These are phyloP conservation scores for Drosophila azteca DNA, from an alignment of 1,140 invertebrate species.

Conservation along the genomic window DNA sequence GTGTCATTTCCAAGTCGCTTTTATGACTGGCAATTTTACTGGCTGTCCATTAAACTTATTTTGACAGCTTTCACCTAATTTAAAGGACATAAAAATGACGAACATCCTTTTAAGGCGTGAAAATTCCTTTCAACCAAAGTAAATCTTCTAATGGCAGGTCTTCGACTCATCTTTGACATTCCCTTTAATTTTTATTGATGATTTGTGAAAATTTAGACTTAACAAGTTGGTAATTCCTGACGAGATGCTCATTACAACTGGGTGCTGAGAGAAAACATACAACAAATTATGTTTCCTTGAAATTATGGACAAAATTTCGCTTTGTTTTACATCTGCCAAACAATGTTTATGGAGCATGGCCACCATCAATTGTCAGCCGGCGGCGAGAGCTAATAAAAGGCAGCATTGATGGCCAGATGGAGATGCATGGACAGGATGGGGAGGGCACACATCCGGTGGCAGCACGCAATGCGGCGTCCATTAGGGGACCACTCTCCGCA, in stretches of 20 bases:
- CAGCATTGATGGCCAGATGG: conserved; percentile 57
- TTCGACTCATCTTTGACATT: background rate
- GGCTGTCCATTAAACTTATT: conserved; percentile 22
- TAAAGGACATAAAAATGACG: conserved; percentile 31
- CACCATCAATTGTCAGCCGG: conserved; percentile 56
- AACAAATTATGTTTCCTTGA: conserved; percentile 6
- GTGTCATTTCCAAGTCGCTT: conserved; percentile 27
- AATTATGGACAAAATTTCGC: background rate
- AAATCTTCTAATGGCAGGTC: background rate
- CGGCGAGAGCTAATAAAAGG: conserved; percentile 73
- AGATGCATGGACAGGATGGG: conserved; percentile 15
- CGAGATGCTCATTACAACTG: conserved; percentile 26
- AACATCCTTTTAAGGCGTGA: conserved; percentile 8
- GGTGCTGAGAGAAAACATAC: conserved; percentile 21
- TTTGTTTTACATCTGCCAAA: conserved; percentile 50
- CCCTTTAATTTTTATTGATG: background rate
- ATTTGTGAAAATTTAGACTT: background rate
- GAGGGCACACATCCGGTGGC: conserved; percentile 62
- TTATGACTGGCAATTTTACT: conserved; percentile 33
- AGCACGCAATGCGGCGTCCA: conserved; percentile 53
- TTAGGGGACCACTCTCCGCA: conserved; percentile 42
- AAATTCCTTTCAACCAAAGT: conserved; percentile 6
- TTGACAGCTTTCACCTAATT: conserved; percentile 19
- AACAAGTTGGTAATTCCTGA: conserved; percentile 21
- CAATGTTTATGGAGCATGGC: conserved; percentile 44